phyloP scores from a whole-genome alignment of 2,888 invertebrate genomes.

The Isotomurus palustris region DNA sequence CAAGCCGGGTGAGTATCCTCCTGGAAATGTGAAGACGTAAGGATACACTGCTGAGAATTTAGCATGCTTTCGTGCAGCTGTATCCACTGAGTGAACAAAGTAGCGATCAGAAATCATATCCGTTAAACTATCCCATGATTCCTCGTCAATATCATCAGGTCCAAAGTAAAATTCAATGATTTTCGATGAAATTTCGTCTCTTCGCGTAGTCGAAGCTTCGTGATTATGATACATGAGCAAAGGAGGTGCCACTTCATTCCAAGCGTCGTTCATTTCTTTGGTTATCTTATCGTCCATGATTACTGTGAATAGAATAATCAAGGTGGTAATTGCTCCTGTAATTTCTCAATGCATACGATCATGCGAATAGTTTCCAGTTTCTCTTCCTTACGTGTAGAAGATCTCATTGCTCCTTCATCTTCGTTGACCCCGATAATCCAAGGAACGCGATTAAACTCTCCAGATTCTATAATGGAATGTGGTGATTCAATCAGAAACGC shows the following conservation, averaged over 20 bases:
- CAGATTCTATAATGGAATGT: neutral
- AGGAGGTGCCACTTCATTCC: conserved; percentile 10
- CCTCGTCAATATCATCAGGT: conserved; percentile 13
- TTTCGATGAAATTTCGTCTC: conserved; percentile 4
- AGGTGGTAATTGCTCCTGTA: neutral
- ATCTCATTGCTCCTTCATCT: conserved; percentile 11
- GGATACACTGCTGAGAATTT: conserved; percentile 12
- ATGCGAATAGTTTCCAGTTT: neutral
- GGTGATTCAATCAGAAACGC: conserved; percentile 13
- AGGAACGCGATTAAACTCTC: conserved; percentile 18
- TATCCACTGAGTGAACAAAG: conserved; percentile 9
- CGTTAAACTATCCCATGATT: conserved; percentile 13
- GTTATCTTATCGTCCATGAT: conserved; percentile 11
- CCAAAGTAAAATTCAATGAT: conserved; percentile 16
- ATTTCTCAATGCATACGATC: neutral
- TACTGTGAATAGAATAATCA: conserved; percentile 6
- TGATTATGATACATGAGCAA: conserved; percentile 11
- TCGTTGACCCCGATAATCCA: conserved; percentile 25
- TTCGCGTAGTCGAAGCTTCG: neutral
- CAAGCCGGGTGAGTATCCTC: conserved; percentile 5
- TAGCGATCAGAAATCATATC: conserved; percentile 17
- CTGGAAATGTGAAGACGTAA: conserved; percentile 19
- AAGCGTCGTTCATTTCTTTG: conserved; percentile 6
- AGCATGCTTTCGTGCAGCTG: conserved; percentile 11
- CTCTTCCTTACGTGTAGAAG: too few species aligned